Conservation (phyloP, 2,113 vertebrate genomes). For the Plecturocebus donacophilus region DNA sequence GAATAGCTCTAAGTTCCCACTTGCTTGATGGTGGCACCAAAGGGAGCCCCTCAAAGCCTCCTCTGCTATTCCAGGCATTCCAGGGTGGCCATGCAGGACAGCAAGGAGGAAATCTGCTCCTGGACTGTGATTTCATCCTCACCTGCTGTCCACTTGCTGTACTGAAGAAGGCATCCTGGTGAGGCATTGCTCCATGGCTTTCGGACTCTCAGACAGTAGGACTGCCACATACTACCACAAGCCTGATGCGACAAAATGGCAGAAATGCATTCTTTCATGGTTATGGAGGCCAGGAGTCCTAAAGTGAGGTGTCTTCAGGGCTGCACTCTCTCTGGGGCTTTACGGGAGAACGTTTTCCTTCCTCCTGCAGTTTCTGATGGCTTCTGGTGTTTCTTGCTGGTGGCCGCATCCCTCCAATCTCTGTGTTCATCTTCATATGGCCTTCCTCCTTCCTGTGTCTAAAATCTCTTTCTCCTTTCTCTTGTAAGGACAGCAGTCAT, state of each 20-base stretch:
- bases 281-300: not conserved
- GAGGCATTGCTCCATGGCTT: fast-evolving
- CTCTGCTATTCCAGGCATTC: not conserved
- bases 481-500: not conserved
- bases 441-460: not conserved
- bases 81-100: not conserved
- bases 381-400: not conserved
- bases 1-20: not conserved
- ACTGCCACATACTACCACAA: not conserved
- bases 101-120: not conserved
- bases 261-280: not conserved
- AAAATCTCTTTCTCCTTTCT: not conserved
- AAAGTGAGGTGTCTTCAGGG: not conserved
- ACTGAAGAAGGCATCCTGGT: no score
- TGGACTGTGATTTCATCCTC: not conserved
- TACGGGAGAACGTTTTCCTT: not conserved
- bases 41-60: not conserved
- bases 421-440: not conserved
- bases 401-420: not conserved
- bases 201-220: not conserved
- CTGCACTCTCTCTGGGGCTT: not conserved
- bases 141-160: fast-evolving
- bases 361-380: not conserved
- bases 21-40: not conserved
- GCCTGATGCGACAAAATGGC: not conserved